A percentile compares a stretch with the other conserved stretches of the same genome.
These are phyloP conservation scores for Equus quagga DNA, from an alignment of 2,113 vertebrate genomes.

Conservation along the genomic window DNA sequence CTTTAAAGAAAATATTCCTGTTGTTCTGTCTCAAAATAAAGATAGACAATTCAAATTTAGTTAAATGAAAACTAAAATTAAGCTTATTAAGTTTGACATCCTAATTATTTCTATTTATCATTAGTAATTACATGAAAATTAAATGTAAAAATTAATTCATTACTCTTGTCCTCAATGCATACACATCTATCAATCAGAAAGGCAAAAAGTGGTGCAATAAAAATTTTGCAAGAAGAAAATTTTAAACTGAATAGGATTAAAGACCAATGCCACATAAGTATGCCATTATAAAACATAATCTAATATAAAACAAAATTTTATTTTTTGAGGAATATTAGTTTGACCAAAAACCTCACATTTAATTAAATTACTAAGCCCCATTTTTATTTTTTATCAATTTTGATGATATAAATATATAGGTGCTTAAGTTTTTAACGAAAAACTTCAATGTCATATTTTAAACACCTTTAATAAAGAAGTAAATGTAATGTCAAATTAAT, in stretches of 20 bases:
- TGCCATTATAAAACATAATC: background rate
- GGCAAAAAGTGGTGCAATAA: background rate
- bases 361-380: background rate
- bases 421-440: background rate
- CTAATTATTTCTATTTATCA: background rate
- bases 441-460: background rate
- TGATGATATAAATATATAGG: background rate
- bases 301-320: background rate
- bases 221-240: background rate
- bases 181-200: background rate
- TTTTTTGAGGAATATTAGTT: background rate
- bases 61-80: background rate
- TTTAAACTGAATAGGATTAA: background rate
- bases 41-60: background rate
- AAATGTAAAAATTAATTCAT: slow-evolving; percentile 40
- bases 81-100: background rate
- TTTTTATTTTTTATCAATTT: background rate
- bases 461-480: background rate
- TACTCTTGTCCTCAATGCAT: background rate
- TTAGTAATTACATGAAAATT: background rate
- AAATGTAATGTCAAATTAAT: background rate
- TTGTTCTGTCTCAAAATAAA: background rate
- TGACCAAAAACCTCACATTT: background rate
- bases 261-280: background rate
- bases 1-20: background rate